Evolutionary conservation across 2,113 vertebrate genomes (phyloP).

Genomic region (Mustela nigripes): DNA sequence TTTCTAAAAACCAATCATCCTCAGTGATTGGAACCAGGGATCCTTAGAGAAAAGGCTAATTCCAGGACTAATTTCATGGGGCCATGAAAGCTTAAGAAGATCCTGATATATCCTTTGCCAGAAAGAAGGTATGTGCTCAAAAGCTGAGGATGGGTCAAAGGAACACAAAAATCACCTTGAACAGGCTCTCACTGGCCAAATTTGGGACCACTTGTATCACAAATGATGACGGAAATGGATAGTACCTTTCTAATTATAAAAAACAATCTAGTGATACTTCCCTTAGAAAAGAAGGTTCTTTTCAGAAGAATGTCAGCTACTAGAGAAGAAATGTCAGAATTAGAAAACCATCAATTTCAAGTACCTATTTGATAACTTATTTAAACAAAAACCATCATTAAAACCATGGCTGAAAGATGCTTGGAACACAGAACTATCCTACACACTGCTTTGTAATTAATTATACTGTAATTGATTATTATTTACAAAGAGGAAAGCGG

Average conservation of each 20-base stretch:
- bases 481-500: not conserved
- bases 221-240: not conserved
- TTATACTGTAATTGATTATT: not conserved
- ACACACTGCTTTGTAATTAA: not conserved
- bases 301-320: constrained; percentile 13
- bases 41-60: not conserved
- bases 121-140: not conserved
- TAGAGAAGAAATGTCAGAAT: not conserved
- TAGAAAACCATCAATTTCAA: constrained; percentile 21
- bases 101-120: not conserved
- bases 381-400: not conserved
- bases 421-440: not conserved
- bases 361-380: not conserved
- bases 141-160: not conserved
- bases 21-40: not conserved
- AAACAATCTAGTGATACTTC: not conserved
- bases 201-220: not conserved
- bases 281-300: not conserved
- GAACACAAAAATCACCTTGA: not conserved
- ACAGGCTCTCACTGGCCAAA: not conserved
- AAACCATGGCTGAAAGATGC: not conserved
- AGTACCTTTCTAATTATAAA: not conserved
- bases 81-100: not conserved
- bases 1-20: not conserved
- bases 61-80: not conserved